phyloP scores from a whole-genome alignment of 2,888 invertebrate species.

The Napeogenes sylphis region DNA sequence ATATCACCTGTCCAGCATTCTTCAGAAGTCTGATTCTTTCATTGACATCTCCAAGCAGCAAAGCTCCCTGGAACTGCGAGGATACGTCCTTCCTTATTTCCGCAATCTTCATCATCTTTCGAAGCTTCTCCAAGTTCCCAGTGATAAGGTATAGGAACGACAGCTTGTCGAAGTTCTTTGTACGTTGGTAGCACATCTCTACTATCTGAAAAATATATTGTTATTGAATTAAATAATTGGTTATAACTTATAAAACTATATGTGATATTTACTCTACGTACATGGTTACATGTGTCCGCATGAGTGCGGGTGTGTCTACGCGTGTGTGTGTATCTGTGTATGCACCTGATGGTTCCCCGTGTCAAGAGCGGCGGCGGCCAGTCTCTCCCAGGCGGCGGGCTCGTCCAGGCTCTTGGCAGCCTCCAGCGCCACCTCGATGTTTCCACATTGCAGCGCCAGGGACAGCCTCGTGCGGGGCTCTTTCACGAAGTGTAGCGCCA shows the following conservation, averaged over 20 bases:
- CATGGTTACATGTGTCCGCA: too few species aligned
- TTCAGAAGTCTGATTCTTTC: slow-evolving; percentile 92
- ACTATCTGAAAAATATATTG: slow-evolving; percentile 77
- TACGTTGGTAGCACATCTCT: slow-evolving; percentile 99
- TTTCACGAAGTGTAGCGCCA: slow-evolving; percentile 99
- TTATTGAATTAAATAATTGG: not conserved
- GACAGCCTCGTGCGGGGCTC: slow-evolving; percentile 98
- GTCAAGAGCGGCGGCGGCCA: slow-evolving; percentile 94
- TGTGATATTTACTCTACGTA: too few species aligned
- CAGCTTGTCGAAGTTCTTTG: slow-evolving; percentile 99
- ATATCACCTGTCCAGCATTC: slow-evolving; percentile 77
- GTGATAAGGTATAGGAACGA: slow-evolving; percentile 98
- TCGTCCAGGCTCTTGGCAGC: slow-evolving; percentile 97
- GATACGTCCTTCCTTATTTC: slow-evolving; percentile 98
- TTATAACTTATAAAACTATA: too few species aligned
- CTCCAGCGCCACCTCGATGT: slow-evolving; percentile 97
- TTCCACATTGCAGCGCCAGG: slow-evolving; percentile 97
- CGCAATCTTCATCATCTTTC: slow-evolving; percentile 99
- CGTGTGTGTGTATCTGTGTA: too few species aligned
- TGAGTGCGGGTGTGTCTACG: too few species aligned
- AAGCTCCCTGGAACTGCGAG: slow-evolving; percentile 96
- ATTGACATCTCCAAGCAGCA: slow-evolving; percentile 92
- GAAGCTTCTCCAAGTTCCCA: slow-evolving; percentile 97
- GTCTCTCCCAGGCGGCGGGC: slow-evolving; percentile 95
- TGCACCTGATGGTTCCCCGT: slow-evolving; percentile 94